These are phyloP conservation scores for Leucosticte australis DNA, from an alignment of 2,113 vertebrate genomes.

Conservation along the genomic window DNA sequence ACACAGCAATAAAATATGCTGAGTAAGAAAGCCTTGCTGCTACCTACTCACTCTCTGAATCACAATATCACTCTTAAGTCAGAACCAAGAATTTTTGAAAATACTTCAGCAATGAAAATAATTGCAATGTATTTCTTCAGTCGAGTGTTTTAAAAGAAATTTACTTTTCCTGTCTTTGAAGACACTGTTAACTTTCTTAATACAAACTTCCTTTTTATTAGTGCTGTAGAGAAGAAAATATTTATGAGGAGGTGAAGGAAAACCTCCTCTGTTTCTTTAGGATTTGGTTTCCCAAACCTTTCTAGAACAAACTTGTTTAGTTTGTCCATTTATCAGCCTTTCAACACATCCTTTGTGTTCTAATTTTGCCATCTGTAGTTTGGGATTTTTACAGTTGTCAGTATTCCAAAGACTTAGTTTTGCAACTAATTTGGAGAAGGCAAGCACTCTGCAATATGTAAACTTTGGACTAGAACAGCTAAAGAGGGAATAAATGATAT, in stretches of 20 bases:
- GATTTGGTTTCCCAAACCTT: not conserved
- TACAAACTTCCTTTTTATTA: not conserved
- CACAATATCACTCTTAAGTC: not conserved
- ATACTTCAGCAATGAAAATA: not conserved
- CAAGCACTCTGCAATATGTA: not conserved
- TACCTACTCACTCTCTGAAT: not conserved
- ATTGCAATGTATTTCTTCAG: accelerated
- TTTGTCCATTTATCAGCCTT: not conserved
- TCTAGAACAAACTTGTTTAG: not conserved
- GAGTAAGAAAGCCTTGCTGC: not conserved
- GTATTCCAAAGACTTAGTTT: not conserved
- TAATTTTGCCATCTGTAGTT: slow-evolving; percentile 10
- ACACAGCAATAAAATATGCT: not conserved
- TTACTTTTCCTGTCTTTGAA: not conserved
- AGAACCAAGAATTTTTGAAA: not conserved
- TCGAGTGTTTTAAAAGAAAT: not conserved
- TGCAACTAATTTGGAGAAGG: not conserved
- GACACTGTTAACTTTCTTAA: not conserved
- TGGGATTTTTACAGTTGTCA: not conserved
- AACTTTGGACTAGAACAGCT: not conserved
- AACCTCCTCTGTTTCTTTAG: not conserved
- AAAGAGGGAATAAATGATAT: not conserved
- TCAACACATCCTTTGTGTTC: not conserved
- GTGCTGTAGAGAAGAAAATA: not conserved
- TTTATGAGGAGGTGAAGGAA: not conserved